Percentiles rank a stretch among this genome's conserved stretches.
Evolutionary conservation across 2,888 invertebrate genomes (phyloP).

Genomic region (Cataglyphis altisquamis): DNA sequence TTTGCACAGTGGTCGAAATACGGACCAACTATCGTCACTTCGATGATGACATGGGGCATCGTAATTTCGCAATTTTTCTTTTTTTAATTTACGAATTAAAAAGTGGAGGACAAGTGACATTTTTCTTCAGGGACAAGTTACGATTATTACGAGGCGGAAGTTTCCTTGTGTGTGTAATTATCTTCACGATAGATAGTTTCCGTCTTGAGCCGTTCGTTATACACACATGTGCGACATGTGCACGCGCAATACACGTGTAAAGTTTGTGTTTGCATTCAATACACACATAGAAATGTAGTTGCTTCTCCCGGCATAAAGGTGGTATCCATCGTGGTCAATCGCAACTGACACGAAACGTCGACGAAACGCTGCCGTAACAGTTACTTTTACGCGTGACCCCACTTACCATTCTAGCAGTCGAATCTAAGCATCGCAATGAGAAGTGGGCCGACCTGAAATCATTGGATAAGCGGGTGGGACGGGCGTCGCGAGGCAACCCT

Average conservation of each 20-base stretch:
- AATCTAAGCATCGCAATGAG: constrained; percentile 68
- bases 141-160: constrained; percentile 52
- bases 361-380: constrained; percentile 69
- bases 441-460: constrained; percentile 68
- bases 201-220: constrained; percentile 15
- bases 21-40: neutral
- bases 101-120: constrained; percentile 28
- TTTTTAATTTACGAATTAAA: neutral
- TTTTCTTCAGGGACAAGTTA: constrained; percentile 18
- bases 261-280: neutral
- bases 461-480: neutral
- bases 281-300: neutral
- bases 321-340: constrained; percentile 54
- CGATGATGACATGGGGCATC: neutral
- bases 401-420: constrained; percentile 72
- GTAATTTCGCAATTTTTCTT: constrained; percentile 14
- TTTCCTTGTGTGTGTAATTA: constrained; percentile 39
- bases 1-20: neutral
- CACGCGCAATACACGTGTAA: neutral
- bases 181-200: constrained; percentile 40
- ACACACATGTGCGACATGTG: neutral
- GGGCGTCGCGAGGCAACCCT: constrained; percentile 33
- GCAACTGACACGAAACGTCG: constrained; percentile 69
- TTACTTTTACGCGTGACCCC: constrained; percentile 77
- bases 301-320: constrained; percentile 58